Percentiles rank a stretch among this genome's conserved stretches.
Evolutionary conservation across 2,888 invertebrate species (phyloP).

Genomic region (Glaucopsyche alexis): DNA sequence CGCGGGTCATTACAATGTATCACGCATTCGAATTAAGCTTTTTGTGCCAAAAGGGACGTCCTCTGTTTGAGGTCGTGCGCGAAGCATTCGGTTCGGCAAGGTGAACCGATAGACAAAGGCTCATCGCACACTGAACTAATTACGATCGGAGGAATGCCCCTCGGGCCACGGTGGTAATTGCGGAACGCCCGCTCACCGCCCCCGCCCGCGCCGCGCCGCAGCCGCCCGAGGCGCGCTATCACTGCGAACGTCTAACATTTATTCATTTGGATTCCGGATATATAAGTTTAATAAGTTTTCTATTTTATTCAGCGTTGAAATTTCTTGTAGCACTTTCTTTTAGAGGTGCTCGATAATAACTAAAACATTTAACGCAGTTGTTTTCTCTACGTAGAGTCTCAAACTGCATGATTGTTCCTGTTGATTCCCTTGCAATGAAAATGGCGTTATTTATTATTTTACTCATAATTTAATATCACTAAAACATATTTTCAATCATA

Average conservation of each 20-base stretch:
- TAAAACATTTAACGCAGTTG: background rate
- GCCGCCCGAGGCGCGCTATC: constrained; percentile 47
- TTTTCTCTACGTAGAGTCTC: background rate
- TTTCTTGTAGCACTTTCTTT: constrained; percentile 15
- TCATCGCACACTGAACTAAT: constrained; percentile 68
- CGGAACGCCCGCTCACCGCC: constrained; percentile 45
- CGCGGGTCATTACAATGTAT: constrained; percentile 35
- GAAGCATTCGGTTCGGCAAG: constrained; percentile 56
- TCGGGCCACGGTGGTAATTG: constrained; percentile 64
- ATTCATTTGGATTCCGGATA: constrained; percentile 70
- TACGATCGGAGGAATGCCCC: constrained; percentile 68
- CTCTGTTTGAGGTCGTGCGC: constrained; percentile 58
- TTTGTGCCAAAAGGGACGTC: constrained; percentile 57
- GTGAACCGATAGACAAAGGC: constrained; percentile 76
- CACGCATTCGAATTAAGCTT: constrained; percentile 44
- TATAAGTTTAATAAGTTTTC: constrained; percentile 49
- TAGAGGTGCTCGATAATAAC: background rate
- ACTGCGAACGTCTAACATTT: constrained; percentile 58
- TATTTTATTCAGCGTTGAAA: constrained; percentile 34
- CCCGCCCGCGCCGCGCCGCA: constrained; percentile 39
- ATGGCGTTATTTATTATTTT: too few relatives aligned
- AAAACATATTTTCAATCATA: too few relatives aligned
- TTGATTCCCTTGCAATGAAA: too few relatives aligned
- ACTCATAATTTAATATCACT: too few relatives aligned
- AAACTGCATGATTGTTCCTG: too few relatives aligned